A percentile compares a stretch with the other conserved stretches of the same genome.
These are phyloP conservation scores for Argyrosomus regius DNA, from an alignment of 2,797 vertebrate species.

Conservation along the genomic window DNA sequence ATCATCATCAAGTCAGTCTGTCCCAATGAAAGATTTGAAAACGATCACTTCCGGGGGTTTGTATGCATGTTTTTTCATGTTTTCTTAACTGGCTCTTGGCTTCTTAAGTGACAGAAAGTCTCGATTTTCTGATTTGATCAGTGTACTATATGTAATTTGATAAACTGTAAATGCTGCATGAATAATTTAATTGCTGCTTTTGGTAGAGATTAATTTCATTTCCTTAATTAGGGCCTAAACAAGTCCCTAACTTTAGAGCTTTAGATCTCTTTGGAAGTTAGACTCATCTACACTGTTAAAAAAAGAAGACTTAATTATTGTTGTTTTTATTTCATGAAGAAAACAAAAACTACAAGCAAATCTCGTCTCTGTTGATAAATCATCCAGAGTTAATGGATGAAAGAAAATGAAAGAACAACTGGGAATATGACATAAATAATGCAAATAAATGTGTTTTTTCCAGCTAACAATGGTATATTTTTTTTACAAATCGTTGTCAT, in stretches of 20 bases:
- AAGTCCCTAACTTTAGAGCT: conserved; percentile 1
- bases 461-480: neutral
- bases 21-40: conserved; percentile 45
- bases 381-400: neutral
- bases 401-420: neutral
- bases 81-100: conserved; percentile 38
- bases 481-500: neutral
- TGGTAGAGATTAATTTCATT: conserved; percentile 27
- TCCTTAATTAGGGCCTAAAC: conserved; percentile 12
- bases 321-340: neutral
- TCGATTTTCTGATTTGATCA: conserved; percentile 35
- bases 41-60: conserved; percentile 33
- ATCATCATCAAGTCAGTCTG: conserved; percentile 58
- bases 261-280: neutral
- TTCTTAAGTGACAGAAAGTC: conserved; percentile 47
- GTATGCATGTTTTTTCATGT: conserved; percentile 24
- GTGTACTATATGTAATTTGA: conserved; percentile 34
- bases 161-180: conserved; percentile 33
- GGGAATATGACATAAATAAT: neutral
- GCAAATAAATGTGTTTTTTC: neutral
- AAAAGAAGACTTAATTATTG: neutral
- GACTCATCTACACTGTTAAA: neutral
- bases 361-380: neutral
- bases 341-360: conserved; percentile 5
- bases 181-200: conserved; percentile 44